phyloP scores from a whole-genome alignment of 2,797 vertebrate species.

The Syngnathus rostellatus region DNA sequence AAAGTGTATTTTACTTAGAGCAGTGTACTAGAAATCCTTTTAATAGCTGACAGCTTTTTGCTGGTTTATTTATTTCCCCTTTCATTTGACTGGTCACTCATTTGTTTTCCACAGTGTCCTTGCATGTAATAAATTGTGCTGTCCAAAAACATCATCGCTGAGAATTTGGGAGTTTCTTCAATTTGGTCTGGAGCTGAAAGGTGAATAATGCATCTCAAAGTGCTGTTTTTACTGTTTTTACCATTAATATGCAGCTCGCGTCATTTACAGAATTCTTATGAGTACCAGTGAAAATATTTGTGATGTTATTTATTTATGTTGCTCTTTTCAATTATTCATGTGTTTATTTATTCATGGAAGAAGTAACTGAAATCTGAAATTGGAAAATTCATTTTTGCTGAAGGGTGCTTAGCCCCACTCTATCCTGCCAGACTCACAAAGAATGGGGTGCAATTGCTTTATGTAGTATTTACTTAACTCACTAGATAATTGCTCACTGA shows the following conservation, averaged over 20 bases:
- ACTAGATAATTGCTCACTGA: constrained; percentile 40
- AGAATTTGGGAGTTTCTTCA: constrained; percentile 63
- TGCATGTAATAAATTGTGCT: constrained; percentile 64
- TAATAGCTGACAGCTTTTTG: neutral
- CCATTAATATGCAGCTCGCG: constrained; percentile 74
- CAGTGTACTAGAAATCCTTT: neutral
- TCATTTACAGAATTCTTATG: constrained; percentile 75
- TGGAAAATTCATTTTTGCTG: constrained; percentile 81
- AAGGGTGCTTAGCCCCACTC: constrained; percentile 69
- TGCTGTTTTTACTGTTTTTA: constrained; percentile 68
- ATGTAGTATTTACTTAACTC: constrained; percentile 61
- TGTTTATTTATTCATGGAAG: constrained; percentile 82
- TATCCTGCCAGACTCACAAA: constrained; percentile 44
- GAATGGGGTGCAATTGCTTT: constrained; percentile 64
- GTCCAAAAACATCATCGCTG: constrained; percentile 64
- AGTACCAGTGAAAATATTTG: constrained; percentile 74
- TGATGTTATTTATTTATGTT: constrained; percentile 85
- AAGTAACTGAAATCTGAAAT: constrained; percentile 79
- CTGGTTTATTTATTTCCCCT: constrained; percentile 1
- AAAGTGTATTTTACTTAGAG: neutral
- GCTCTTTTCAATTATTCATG: constrained; percentile 81
- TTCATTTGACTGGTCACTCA: constrained; percentile 48
- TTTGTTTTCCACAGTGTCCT: constrained; percentile 60
- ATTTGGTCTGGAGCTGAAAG: constrained; percentile 43
- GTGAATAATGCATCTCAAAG: constrained; percentile 72